phyloP scores from a whole-genome alignment of 2,888 invertebrate species.

The Synergus umbraculus region DNA sequence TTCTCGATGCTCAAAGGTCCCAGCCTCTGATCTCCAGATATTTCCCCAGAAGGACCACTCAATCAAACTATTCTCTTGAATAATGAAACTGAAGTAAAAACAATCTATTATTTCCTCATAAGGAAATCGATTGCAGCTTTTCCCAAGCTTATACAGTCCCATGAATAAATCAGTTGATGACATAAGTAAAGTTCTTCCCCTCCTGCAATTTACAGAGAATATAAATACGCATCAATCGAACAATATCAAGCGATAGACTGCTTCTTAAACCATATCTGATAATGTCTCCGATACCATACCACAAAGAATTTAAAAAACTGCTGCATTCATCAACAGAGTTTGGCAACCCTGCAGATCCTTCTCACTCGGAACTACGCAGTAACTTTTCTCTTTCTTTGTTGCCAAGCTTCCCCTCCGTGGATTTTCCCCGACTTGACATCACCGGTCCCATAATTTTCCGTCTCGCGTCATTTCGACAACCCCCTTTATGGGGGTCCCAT shows the following conservation, averaged over 20 bases:
- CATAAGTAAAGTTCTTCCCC: neutral
- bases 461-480: neutral
- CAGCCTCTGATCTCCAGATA: slow-evolving; percentile 3
- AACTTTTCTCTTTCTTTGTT: neutral
- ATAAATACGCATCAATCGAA: neutral
- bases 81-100: neutral
- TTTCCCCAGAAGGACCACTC: neutral
- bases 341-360: neutral
- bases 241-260: neutral
- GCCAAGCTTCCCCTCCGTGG: neutral
- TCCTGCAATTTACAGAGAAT: neutral
- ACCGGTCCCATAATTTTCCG: neutral
- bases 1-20: neutral
- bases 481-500: slow-evolving; percentile 1
- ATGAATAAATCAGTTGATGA: slow-evolving; percentile 27
- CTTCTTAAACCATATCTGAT: too few relatives aligned
- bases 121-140: neutral
- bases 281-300: neutral
- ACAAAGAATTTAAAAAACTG: neutral
- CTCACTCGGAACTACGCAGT: neutral
- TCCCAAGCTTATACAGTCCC: neutral
- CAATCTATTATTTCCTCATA: neutral
- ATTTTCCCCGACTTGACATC: neutral
- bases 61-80: neutral
- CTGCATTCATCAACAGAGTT: neutral